These are phyloP conservation scores for Cochlearius cochlearius DNA, from an alignment of 2,113 vertebrate species.

Conservation along the genomic window DNA sequence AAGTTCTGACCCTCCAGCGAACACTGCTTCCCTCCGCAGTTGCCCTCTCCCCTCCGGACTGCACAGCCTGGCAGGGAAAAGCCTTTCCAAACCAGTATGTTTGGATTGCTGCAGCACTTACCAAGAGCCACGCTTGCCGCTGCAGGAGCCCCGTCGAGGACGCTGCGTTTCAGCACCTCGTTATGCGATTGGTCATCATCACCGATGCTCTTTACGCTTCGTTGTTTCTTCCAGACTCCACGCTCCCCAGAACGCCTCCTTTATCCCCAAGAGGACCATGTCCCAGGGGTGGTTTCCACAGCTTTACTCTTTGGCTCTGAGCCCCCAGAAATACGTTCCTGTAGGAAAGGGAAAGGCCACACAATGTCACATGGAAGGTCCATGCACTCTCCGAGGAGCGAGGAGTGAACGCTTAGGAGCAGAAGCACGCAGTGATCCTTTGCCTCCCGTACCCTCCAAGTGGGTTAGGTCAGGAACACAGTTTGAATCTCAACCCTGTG, in stretches of 20 bases:
- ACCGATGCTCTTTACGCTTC: neutral
- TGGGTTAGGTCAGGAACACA: neutral
- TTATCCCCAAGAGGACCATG: neutral
- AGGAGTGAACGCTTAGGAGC: neutral
- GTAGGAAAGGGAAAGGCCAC: neutral
- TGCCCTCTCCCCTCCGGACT: neutral
- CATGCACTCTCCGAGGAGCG: accelerated
- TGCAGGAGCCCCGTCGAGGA: neutral
- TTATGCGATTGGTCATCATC: neutral
- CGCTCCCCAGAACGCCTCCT: neutral
- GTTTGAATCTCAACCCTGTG: neutral
- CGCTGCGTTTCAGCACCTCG: neutral
- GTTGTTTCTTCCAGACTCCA: neutral
- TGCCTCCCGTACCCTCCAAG: neutral
- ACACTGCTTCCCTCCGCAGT: neutral
- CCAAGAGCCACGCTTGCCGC: neutral
- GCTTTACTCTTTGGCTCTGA: no score
- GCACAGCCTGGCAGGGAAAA: neutral
- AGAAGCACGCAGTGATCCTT: neutral
- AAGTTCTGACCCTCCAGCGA: neutral
- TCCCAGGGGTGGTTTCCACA: neutral
- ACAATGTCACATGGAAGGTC: neutral
- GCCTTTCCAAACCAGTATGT: neutral
- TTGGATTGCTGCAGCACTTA: neutral
- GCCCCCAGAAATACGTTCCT: neutral